These are phyloP conservation scores for Lordiphosa clarofinis DNA, from an alignment of 1,140 invertebrate genomes.

Conservation along the genomic window DNA sequence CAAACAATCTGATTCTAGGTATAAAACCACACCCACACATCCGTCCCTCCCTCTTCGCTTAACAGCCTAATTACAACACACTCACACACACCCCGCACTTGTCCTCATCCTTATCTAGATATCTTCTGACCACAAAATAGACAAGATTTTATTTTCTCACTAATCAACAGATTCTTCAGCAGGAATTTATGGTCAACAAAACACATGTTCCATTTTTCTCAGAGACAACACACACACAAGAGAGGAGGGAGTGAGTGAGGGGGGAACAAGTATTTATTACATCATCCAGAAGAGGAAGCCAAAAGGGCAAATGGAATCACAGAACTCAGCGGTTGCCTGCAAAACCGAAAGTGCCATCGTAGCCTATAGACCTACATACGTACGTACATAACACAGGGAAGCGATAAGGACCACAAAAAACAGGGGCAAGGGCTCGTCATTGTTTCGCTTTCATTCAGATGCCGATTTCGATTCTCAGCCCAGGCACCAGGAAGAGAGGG, in stretches of 20 bases:
- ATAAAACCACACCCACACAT: slow-evolving; percentile 6
- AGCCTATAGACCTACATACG: slow-evolving; percentile 76
- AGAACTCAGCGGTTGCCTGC: slow-evolving; percentile 40
- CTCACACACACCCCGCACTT: slow-evolving; percentile 37
- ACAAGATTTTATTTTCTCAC: slow-evolving; percentile 56
- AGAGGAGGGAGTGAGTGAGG: too few species aligned
- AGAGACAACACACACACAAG: slow-evolving; percentile 19
- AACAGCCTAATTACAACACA: slow-evolving; percentile 31
- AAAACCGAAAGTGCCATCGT: slow-evolving; percentile 72
- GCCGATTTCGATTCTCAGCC: slow-evolving; percentile 22
- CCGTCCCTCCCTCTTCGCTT: not conserved
- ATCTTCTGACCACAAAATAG: slow-evolving; percentile 62
- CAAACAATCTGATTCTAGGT: not conserved
- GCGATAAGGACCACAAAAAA: slow-evolving; percentile 19
- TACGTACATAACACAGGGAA: slow-evolving; percentile 9
- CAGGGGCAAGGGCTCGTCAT: slow-evolving; percentile 41
- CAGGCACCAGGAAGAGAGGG: slow-evolving; percentile 6
- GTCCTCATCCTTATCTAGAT: slow-evolving; percentile 43
- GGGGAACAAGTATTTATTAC: slow-evolving; percentile 62
- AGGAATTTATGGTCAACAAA: slow-evolving; percentile 55
- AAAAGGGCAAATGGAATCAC: slow-evolving; percentile 51
- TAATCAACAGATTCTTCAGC: slow-evolving; percentile 64
- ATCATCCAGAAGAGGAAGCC: slow-evolving; percentile 37
- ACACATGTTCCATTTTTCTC: slow-evolving; percentile 70
- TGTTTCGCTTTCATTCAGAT: slow-evolving; percentile 72